Evolutionary conservation across 2,113 vertebrate species (phyloP).

Genomic region (Aptenodytes forsteri): DNA sequence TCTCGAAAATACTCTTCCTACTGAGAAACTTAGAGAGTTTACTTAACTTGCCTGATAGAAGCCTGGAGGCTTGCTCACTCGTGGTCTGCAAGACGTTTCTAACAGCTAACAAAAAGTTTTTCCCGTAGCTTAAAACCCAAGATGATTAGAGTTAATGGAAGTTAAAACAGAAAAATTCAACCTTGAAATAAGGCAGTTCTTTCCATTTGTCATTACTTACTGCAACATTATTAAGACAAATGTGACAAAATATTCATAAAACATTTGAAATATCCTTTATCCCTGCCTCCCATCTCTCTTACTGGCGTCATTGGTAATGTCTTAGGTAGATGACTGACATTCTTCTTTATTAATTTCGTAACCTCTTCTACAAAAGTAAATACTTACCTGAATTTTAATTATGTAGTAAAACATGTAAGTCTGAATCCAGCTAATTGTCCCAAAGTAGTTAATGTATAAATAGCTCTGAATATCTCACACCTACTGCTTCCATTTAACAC

Average conservation of each 20-base stretch:
- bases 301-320: neutral
- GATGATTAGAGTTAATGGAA: neutral
- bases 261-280: neutral
- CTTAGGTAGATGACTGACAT: neutral
- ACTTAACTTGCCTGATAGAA: neutral
- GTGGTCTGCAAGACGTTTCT: neutral
- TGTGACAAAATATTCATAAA: neutral
- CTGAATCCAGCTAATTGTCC: neutral
- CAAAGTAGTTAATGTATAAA: neutral
- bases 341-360: neutral
- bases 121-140: neutral
- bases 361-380: neutral
- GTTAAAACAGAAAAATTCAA: neutral
- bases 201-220: neutral
- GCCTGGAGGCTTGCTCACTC: neutral
- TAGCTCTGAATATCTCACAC: neutral
- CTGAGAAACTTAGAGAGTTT: neutral
- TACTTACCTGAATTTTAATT: slow-evolving; percentile 10
- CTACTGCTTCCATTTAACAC: neutral
- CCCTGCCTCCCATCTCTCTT: neutral
- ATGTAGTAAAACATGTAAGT: neutral
- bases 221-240: neutral
- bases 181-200: neutral
- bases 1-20: neutral
- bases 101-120: neutral